Conservation (phyloP, 2,113 vertebrate species). For the Gallinago jamesoni region DNA sequence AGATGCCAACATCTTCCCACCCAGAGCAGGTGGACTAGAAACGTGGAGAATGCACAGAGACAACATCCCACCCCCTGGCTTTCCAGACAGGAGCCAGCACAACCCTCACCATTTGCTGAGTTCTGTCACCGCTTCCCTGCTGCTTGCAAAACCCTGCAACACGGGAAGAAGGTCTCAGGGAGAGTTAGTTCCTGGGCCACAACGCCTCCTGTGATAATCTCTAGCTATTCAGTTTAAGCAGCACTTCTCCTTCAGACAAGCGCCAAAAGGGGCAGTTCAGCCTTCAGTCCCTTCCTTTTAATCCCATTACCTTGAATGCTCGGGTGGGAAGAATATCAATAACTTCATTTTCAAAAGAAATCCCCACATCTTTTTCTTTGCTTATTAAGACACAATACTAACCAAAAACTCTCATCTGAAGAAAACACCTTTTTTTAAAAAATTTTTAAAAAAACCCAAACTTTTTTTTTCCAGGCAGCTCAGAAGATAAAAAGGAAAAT, state of each 20-base stretch:
- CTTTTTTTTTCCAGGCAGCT: neutral
- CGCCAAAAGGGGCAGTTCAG: neutral
- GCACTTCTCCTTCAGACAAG: neutral
- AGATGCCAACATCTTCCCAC: constrained; percentile 8
- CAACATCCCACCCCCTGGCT: neutral
- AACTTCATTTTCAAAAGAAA: neutral
- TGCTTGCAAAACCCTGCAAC: neutral
- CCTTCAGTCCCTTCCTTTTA: neutral
- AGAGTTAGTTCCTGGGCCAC: neutral
- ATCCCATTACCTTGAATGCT: neutral
- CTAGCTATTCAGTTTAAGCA: neutral
- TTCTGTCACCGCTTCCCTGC: neutral
- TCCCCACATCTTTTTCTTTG: neutral
- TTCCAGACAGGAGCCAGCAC: neutral
- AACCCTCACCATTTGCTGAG: neutral
- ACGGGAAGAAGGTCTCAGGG: neutral
- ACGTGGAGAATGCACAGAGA: neutral
- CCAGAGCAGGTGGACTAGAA: neutral
- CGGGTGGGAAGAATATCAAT: neutral
- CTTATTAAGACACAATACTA: neutral
- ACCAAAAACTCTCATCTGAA: neutral
- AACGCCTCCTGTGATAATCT: neutral
- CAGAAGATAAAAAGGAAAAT: neutral
- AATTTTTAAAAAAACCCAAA: neutral
- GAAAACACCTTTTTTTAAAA: neutral